phyloP scores from a whole-genome alignment of 2,797 vertebrate species.

The Prionace glauca region DNA sequence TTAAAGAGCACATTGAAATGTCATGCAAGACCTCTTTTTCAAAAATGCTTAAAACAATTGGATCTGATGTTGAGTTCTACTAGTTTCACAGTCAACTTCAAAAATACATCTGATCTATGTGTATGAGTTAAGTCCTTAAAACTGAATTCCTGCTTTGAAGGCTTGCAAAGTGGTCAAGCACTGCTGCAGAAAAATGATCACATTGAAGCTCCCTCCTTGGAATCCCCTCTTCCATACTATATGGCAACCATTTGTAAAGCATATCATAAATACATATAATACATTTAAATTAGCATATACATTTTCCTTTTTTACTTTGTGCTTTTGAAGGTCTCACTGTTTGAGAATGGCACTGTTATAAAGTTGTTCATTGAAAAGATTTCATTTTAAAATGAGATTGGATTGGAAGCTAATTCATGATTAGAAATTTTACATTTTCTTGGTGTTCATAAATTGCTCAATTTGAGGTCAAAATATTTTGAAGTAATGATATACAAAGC shows the following conservation, averaged over 20 bases:
- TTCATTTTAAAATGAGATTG: constrained; percentile 2
- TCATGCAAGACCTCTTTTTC: not conserved
- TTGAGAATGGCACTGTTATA: not conserved
- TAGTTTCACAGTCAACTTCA: not conserved
- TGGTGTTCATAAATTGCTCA: not conserved
- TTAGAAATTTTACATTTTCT: not conserved
- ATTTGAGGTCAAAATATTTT: not conserved
- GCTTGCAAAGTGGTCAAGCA: not conserved
- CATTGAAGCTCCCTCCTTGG: not conserved
- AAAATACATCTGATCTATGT: not conserved
- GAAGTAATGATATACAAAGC: not conserved
- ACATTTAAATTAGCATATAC: not conserved
- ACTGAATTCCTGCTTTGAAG: not conserved
- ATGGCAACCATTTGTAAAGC: not conserved
- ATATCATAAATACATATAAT: not conserved
- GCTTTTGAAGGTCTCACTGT: not conserved
- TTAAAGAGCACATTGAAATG: not conserved
- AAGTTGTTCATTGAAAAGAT: not conserved
- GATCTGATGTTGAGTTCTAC: not conserved
- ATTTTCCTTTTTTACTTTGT: not conserved
- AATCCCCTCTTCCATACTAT: not conserved
- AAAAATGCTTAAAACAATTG: not conserved
- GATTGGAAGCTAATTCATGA: not conserved
- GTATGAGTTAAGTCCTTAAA: not conserved
- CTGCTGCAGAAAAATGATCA: not conserved